Evolutionary conservation across 2,888 invertebrate genomes (phyloP).

Genomic region (Magallana nippona): DNA sequence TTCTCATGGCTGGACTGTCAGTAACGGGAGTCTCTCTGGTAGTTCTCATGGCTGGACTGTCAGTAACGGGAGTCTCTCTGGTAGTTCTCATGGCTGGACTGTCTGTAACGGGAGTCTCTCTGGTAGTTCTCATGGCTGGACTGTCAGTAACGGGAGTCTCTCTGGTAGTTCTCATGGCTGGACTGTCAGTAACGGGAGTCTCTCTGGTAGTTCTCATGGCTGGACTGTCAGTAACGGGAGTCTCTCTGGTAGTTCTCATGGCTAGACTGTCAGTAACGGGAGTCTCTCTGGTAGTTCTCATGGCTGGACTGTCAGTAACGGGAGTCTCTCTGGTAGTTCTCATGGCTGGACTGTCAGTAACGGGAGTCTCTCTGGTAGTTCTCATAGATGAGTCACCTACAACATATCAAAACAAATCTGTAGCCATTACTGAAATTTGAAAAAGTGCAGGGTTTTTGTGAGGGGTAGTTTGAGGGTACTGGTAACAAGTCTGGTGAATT

Average conservation of each 20-base stretch:
- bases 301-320: too few relatives aligned
- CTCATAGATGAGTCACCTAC: not conserved
- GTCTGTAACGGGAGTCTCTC: too few relatives aligned
- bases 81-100: not conserved
- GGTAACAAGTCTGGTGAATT: not conserved
- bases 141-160: too few relatives aligned
- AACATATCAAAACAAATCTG: not conserved
- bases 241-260: too few relatives aligned
- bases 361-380: not conserved
- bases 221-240: too few relatives aligned
- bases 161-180: not conserved
- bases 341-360: not conserved
- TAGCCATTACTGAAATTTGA: constrained; percentile 19
- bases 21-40: too few relatives aligned
- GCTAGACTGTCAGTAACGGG: too few relatives aligned
- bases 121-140: too few relatives aligned
- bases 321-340: not conserved
- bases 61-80: not conserved
- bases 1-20: too few relatives aligned
- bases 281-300: too few relatives aligned
- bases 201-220: not conserved
- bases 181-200: not conserved
- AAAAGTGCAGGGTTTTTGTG: not conserved
- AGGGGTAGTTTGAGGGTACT: not conserved
- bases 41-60: not conserved